These are phyloP conservation scores for Peromyscus melanophrys DNA, from an alignment of 2,797 vertebrate genomes.

Conservation along the genomic window DNA sequence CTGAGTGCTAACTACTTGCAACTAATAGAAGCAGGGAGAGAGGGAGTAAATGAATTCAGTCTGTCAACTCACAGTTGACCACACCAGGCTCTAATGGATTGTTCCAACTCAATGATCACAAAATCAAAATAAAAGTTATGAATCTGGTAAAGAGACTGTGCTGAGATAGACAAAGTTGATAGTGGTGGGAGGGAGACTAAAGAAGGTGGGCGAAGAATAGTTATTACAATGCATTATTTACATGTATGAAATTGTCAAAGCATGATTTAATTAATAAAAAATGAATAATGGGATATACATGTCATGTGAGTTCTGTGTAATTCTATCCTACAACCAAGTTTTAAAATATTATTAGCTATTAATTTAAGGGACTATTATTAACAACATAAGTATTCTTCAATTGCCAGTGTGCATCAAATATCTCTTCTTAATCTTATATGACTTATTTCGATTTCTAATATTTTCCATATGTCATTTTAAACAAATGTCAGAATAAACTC, in stretches of 20 bases:
- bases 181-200: not conserved
- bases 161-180: no score
- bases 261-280: not conserved
- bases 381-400: conserved; percentile 1
- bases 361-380: conserved; percentile 54
- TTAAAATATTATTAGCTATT: conserved; percentile 57
- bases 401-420: conserved; percentile 20
- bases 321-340: conserved; percentile 19
- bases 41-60: not conserved
- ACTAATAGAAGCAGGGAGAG: not conserved
- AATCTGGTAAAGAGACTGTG: not conserved
- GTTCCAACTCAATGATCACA: not conserved
- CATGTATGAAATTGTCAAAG: not conserved
- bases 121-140: not conserved
- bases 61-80: not conserved
- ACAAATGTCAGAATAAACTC: conserved; percentile 71
- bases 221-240: not conserved
- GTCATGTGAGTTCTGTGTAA: not conserved
- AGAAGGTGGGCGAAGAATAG: not conserved
- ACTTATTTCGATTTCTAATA: conserved; percentile 66
- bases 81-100: not conserved
- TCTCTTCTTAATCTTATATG: conserved; percentile 55
- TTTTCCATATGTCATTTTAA: conserved; percentile 70
- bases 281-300: not conserved
- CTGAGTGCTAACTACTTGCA: not conserved